Conservation (phyloP, 1,140 invertebrate species). For the Colletes gigas region DNA sequence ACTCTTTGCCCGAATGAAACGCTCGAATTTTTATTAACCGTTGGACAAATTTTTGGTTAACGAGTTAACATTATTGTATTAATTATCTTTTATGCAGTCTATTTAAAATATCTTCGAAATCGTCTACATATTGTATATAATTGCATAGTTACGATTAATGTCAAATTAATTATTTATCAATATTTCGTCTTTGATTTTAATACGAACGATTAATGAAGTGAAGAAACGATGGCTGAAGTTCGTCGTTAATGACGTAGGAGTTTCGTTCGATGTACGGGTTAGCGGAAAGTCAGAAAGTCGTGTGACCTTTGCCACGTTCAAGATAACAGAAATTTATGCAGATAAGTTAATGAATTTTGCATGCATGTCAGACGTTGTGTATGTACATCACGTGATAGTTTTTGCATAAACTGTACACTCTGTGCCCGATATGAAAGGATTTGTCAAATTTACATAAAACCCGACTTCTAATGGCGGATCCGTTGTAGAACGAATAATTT, state of each 20-base stretch:
- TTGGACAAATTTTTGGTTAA: no score
- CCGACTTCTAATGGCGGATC: background rate
- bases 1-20: background rate
- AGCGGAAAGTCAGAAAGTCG: background rate
- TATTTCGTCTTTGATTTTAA: no score
- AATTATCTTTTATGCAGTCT: no score
- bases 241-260: no score
- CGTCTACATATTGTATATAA: no score
- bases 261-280: no score
- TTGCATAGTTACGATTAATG: no score
- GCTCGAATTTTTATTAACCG: background rate
- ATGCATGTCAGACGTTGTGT: slow-evolving; percentile 5
- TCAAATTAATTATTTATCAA: no score
- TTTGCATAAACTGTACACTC: slow-evolving; percentile 27
- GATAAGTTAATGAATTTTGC: slow-evolving; percentile 31
- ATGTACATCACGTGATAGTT: slow-evolving; percentile 2
- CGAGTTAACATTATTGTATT: no score
- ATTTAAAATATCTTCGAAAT: no score
- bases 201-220: no score
- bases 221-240: no score
- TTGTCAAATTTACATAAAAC: slow-evolving; percentile 12
- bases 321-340: slow-evolving; percentile 42
- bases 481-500: background rate
- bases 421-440: slow-evolving; percentile 4
- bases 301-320: background rate